Evolutionary conservation across 2,797 vertebrate species (phyloP), one percentile per base, ranked within the genome.

Genomic region (Sylvilagus floridanus): DNA sequence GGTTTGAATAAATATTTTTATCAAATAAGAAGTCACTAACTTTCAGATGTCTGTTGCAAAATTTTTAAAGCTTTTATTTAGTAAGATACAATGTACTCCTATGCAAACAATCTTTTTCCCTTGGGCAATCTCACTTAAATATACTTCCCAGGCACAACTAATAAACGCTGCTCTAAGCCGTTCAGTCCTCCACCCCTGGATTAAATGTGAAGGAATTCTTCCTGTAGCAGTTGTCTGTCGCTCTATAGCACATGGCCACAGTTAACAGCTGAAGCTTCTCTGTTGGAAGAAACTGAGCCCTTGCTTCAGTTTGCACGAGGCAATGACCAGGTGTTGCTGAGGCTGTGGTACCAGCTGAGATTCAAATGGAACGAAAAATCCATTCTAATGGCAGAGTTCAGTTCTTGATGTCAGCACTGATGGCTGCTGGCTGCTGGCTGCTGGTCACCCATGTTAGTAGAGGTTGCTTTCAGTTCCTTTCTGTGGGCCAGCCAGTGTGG

Each of bases 401-500:
- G 35, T 42, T 22, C 26, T 75, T 21, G 16, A 24, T 57, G n/a
- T 1, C 14, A 21, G 63, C 22, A 52, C 12, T 5, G 13, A 52
- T 7, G 57, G 8, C 6, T 42, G 32, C 28, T 47, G 30, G 42
- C 19, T 93, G 24, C 0, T 77, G 14, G 26, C 1, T 66, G 3
- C 10, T 2, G 4, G 24, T 19, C 7, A 2, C 21, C 22, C 5
- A 1, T 22, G 22, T 0, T 26, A 21, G 66, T 24, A n/a, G 60
- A 60, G 47, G 5, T 9, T 7, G 4, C 4, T 9, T 30, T 68
- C 12, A 28, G 22, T 8, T 52, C 11, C 26, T 63, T 1, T 1
- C 75, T 16, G 22, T 3, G 1, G 32, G 16, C 37, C 47, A 26
- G n/a, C 50, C 3, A 1, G 32, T 32, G 10, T 0, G 8, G 0